These are phyloP conservation scores for Malurus melanocephalus DNA, from an alignment of 2,113 vertebrate species.

Conservation along the genomic window DNA sequence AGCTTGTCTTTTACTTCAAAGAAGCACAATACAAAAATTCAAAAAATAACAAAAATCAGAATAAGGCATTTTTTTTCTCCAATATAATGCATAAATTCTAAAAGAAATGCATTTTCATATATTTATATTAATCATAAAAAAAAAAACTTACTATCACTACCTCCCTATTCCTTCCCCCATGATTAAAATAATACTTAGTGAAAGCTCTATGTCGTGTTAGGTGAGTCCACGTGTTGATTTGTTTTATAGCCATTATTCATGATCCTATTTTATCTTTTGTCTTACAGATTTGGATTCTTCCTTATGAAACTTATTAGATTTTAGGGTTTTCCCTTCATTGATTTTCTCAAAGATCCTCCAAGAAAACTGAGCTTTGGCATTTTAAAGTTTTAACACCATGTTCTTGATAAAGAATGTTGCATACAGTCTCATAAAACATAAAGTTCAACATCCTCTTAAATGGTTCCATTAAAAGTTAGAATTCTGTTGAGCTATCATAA, in stretches of 20 bases:
- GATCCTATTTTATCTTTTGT: not conserved
- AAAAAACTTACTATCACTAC: rapidly evolving
- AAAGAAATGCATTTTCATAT: not conserved
- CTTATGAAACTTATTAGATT: not conserved
- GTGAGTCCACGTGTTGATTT: not conserved
- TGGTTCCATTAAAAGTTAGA: not conserved
- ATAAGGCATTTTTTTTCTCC: rapidly evolving
- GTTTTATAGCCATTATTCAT: not conserved
- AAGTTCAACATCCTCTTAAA: not conserved
- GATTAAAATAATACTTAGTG: not conserved
- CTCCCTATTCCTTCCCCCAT: not conserved
- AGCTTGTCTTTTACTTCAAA: not conserved
- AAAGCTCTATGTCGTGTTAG: not conserved
- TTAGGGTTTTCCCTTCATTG: not conserved
- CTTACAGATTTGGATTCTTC: not conserved
- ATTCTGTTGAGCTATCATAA: not conserved
- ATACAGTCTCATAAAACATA: not conserved
- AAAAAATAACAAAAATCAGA: not conserved
- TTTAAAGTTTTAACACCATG: not conserved
- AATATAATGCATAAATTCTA: not conserved
- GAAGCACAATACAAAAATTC: not conserved
- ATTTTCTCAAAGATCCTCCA: not conserved
- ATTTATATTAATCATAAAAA: not conserved
- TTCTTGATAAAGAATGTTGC: not conserved
- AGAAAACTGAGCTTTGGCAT: not conserved